Percentiles rank a stretch among this genome's conserved stretches.
These are phyloP conservation scores for Diloba caeruleocephala DNA, from an alignment of 2,888 invertebrate species.

Conservation along the genomic window DNA sequence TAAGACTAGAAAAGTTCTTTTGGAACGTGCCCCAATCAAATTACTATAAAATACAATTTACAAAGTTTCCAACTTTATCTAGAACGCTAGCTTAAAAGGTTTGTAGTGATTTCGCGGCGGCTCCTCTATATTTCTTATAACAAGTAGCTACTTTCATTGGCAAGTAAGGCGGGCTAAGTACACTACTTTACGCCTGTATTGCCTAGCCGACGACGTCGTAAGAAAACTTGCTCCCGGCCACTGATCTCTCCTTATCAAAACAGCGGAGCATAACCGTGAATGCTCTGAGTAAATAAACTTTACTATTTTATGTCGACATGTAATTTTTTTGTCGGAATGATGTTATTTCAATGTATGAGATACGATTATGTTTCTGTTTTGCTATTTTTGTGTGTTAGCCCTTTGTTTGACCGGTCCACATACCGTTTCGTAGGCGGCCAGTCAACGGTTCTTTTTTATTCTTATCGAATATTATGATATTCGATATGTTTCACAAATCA, in stretches of 20 bases:
- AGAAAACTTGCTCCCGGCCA: constrained; percentile 60
- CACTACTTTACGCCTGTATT: constrained; percentile 65
- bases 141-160: constrained; percentile 62
- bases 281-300: constrained; percentile 44
- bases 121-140: constrained; percentile 53
- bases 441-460: constrained; percentile 23
- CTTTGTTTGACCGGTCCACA: constrained; percentile 44
- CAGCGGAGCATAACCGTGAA: constrained; percentile 50
- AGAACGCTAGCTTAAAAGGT: constrained; percentile 53
- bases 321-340: constrained; percentile 42
- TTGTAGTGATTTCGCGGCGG: constrained; percentile 52
- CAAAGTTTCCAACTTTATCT: constrained; percentile 48
- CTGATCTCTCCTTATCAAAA: constrained; percentile 64
- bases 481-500: constrained; percentile 31
- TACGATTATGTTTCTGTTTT: constrained; percentile 47
- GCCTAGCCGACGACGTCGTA: constrained; percentile 51
- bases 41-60: constrained; percentile 48
- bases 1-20: constrained; percentile 28
- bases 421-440: constrained; percentile 43
- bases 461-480: constrained; percentile 30
- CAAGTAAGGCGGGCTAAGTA: constrained; percentile 64
- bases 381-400: constrained; percentile 44
- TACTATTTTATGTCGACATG: constrained; percentile 44
- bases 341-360: constrained; percentile 44
- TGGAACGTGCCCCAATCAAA: constrained; percentile 40